phyloP scores from a whole-genome alignment of 2,888 invertebrate species.

The Himalopsyche tibetana region DNA sequence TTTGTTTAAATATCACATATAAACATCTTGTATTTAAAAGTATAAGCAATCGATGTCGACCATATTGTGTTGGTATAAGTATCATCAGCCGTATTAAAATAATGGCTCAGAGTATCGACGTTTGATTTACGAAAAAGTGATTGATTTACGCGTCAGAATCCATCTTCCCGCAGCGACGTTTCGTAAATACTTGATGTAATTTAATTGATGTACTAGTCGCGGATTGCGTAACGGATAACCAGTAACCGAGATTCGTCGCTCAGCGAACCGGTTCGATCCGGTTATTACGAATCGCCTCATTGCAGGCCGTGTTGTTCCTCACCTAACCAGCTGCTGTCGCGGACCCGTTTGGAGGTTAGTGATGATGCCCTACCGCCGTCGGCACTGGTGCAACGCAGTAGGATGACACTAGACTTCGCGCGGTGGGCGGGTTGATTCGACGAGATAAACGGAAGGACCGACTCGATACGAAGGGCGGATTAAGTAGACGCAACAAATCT shows the following conservation, averaged over 20 bases:
- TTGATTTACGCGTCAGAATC: background rate
- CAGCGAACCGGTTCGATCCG: background rate
- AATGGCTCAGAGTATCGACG: background rate
- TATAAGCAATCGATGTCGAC: no score
- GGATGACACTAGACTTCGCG: background rate
- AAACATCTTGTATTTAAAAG: no score
- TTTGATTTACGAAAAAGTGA: background rate
- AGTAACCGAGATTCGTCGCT: slow-evolving; percentile 3
- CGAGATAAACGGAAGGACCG: no score
- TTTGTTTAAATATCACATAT: no score
- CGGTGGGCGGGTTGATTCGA: no score
- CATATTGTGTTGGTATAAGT: background rate
- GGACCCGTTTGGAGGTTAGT: background rate
- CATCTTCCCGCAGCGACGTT: background rate
- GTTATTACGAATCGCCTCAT: background rate
- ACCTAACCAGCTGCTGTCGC: slow-evolving; percentile 5
- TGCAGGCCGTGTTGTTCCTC: background rate
- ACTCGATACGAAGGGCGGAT: no score
- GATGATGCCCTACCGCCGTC: slow-evolving; percentile 7
- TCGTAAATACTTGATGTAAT: background rate
- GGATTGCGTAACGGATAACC: slow-evolving; percentile 1
- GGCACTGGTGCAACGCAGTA: background rate
- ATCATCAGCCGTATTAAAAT: background rate
- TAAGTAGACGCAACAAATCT: no score
- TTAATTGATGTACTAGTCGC: background rate